Base-by-base conservation (phyloP, 2,113 vertebrate genomes). In the Nerophis lumbriciformis region DNA sequence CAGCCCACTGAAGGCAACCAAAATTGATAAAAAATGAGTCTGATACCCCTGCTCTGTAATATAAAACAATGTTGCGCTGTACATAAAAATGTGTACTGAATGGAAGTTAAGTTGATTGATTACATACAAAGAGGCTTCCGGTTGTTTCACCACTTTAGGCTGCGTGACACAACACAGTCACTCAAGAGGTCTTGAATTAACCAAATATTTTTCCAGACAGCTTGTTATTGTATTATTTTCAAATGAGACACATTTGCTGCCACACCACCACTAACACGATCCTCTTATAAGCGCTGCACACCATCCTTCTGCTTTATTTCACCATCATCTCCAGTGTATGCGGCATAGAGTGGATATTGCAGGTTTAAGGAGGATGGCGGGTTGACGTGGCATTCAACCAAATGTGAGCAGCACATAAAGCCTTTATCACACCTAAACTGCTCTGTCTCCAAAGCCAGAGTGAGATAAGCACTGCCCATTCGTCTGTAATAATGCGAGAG, bases 341-440 rank as follows among this genome's bases (percentile, higher is more conserved):
- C 66, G 57, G 63, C 45, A 48, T 79, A 66, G 72, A 69, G 72
- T 78, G 72, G 75, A 77, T 69, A 69, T 57, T 61, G 71, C 57
- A 19, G 57, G 51, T 63, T 68, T 52, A 67, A 74, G 60, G 76
- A 71, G 63, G 76, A 64, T 59, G 58, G 62, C 53, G 56, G 68
- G 59, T 71, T 70, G 64, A 74, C 75, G 74, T 72, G 63, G 75
- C 62, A 65, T 81, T 79, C 80, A 81, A 71, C 69, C 79, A 81
- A 85, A 80, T 81, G 81, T 78, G 80, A 74, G 75, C 79, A 57
- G 70, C 81, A 78, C 79, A 78, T 80, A 83, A 83, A 88, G 86
- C 75, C 76, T 87, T 89, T 86, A 89, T 88, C 84, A 85, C 80
- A 81, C 85, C 84, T 85, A 87, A 88, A 89, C 52, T 78, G 62